These are phyloP conservation scores for Trimorus sp. DNA, from an alignment of 2,888 invertebrate species.

Conservation along the genomic window DNA sequence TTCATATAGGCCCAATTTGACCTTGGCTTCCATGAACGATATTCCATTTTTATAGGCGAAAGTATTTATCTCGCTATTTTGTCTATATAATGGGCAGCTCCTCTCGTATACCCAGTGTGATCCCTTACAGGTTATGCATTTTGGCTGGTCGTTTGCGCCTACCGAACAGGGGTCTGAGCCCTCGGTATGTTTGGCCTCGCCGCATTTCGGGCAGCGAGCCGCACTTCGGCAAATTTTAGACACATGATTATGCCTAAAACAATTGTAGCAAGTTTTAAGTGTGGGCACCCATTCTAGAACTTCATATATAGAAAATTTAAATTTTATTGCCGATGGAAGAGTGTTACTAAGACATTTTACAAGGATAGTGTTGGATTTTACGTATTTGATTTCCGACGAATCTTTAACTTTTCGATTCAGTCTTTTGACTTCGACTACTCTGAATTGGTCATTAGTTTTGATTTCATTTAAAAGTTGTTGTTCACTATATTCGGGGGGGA, in stretches of 20 bases:
- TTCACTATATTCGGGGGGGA: background rate
- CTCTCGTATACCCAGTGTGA: background rate
- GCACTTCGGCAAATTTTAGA: background rate
- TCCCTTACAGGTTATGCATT: constrained; percentile 13
- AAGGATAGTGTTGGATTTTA: background rate
- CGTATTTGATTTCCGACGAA: background rate
- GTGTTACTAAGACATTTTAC: background rate
- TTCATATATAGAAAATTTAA: background rate
- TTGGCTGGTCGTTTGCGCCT: background rate
- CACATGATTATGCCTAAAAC: constrained; percentile 9
- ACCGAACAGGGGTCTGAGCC: background rate
- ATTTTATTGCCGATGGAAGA: background rate
- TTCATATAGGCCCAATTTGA: background rate
- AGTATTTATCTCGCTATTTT: background rate
- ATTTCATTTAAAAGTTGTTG: background rate
- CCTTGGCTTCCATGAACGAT: constrained; percentile 3
- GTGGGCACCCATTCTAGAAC: background rate
- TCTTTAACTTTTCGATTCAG: constrained; percentile 1
- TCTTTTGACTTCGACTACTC: background rate
- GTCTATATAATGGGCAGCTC: background rate
- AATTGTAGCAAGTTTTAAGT: constrained; percentile 12
- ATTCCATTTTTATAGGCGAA: background rate
- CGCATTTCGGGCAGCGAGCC: constrained; percentile 2
- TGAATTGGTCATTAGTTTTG: background rate
- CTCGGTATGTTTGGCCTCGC: background rate